Base-by-base conservation (phyloP, 2,888 invertebrate genomes). In the Platycheirus albimanus region DNA sequence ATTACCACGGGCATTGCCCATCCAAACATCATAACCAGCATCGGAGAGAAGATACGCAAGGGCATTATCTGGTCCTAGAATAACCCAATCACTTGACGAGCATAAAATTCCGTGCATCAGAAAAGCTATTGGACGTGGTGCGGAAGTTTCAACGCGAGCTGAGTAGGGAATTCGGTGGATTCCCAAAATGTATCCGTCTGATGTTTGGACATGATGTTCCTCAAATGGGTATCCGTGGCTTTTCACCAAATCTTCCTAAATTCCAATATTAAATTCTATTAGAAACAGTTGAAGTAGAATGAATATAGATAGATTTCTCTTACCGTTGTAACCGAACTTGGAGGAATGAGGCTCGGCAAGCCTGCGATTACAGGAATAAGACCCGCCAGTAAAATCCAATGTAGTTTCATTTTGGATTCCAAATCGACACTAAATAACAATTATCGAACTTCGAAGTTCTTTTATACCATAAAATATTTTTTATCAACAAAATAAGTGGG, bases 1-100 rank as follows among this genome's bases (percentile, higher is more conserved):
- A 87, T 94, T 96, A 11, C 97, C 97, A 17, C 97, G 93, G 5
- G 93, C 93, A 87, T 96, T 97, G 0, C 95, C 95, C 90, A 97
- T 90, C 96, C 97, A 97, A 0, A 95, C 95, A 85, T 95, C 95
- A 86, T 93, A 95, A 3, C 95, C 95, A 81, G 91, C 91, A 86
- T 95, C 94, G 0, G 94, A 93, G 11, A 95, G 86, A 5, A 88
- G 79, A 52, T 88, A 90, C n/a, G 88, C 89, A 58, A 88, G 52
- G 0, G 87, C 85, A 36, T 87, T 86, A 3, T 85, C 71, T 0
- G 88, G 89, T 8, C 89, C 89, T 1, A 67, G 76, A 0, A 88
- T 49, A 0, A 89, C 87, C 88, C 88, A 88, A 75, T 89, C 89
- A 19, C 88, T 88, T 0, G 89, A 89, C 11, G 88, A 88, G 81